phyloP scores from a whole-genome alignment of 2,797 vertebrate genomes.

The Peromyscus aztecus region DNA sequence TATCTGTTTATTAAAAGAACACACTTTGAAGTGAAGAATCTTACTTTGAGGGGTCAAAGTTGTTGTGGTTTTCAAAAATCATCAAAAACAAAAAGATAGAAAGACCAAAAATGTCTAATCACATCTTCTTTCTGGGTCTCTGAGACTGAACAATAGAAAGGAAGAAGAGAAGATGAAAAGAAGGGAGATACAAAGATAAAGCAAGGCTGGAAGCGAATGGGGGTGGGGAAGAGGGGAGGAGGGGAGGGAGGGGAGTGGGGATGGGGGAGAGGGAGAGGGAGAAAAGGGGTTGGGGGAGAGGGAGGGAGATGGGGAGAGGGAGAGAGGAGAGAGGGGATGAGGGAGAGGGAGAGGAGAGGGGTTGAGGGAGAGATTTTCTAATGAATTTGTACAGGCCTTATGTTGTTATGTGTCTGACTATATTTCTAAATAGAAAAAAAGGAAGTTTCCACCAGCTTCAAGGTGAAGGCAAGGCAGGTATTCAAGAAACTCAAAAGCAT shows the following conservation, averaged over 20 bases:
- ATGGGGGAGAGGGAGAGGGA: background rate
- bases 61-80: slow-evolving; percentile 55
- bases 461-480: background rate
- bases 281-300: background rate
- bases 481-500: background rate
- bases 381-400: background rate
- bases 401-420: background rate
- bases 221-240: background rate
- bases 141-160: background rate
- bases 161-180: too few relatives aligned
- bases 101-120: background rate
- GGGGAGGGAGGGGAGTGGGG: background rate
- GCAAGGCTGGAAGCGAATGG: background rate
- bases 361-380: background rate
- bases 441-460: slow-evolving; percentile 15
- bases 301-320: too few relatives aligned
- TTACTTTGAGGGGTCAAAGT: slow-evolving; percentile 25
- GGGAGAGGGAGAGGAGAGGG: background rate
- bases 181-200: background rate
- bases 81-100: slow-evolving; percentile 48
- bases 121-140: background rate
- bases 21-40: slow-evolving; percentile 50
- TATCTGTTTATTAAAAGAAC: slow-evolving; percentile 44
- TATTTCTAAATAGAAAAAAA: slow-evolving; percentile 10
- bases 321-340: background rate